Base-by-base conservation (phyloP, 2,888 invertebrate genomes). In the Hemaris fuciformis region DNA sequence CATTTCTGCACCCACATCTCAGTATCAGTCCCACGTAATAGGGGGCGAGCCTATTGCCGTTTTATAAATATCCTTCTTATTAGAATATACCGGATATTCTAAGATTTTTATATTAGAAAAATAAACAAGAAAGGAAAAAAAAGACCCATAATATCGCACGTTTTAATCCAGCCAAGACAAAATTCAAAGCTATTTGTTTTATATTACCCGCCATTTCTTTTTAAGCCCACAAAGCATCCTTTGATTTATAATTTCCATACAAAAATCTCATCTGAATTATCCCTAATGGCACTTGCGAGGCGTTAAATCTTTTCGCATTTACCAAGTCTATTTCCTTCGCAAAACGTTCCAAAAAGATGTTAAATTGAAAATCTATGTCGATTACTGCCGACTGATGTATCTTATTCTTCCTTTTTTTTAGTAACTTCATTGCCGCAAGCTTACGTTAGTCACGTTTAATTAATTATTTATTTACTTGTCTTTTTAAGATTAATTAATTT, bases 221-320 rank as follows among this genome's bases (percentile, higher is more conserved):
- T 41, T 41, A 7, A 22, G 20, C 20, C 3, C 22, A 45, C 22
- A 45, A 1, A 48, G 13, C n/a, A 27, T 25, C 15, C 6, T 13
- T 27, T 48, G 27, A 48, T 27, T 25, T 27, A 48, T 48, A 46
- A 46, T 25, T 46, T 48, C 27, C 48, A 48, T 46, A 48, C 15
- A 48, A 48, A n/a, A 48, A 48, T 27, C 25, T 18, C n/a, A 48
- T 48, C 15, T 25, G 38, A 57, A 22, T 57, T 57, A 57, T 34
- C 13, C 38, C 4, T 57, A 57, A 57, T 38, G 43, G 25, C 42
- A 31, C 27, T 59, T 43, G 10, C 13, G 25, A 25, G 13, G 6
- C 27, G 18, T 10, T 43, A 45, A 43, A 43, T 59, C 31, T 59
- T 43, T 43, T 57, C 18, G 15, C 27, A 27, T 43, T 42, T 59